Base-by-base conservation (phyloP, 2,888 invertebrate genomes). In the Aphodius granarius region DNA sequence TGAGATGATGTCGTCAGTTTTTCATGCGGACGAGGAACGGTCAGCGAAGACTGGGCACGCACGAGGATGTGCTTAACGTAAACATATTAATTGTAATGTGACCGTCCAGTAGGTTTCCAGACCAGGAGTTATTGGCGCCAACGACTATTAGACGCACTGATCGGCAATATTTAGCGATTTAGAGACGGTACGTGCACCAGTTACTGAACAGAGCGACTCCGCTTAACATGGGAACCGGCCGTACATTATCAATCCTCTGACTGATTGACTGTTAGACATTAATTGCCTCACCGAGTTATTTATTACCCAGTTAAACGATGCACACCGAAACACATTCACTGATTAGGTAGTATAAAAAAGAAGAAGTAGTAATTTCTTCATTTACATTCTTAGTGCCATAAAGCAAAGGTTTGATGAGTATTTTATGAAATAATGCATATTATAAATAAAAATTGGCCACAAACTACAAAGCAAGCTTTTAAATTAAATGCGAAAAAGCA, bases 111-210 rank as follows among this genome's bases (percentile, higher is more conserved):
- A 77, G 76, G 77, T 78, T 76, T 78, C 75, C 77, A 77, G 78
- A 76, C 76, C 76, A 77, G 78, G 74, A 78, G 75, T 75, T 78
- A 72, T 75, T 76, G 78, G 78, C 78, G 78, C 78, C 78, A 75
- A 22, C 68, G 76, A 74, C 74, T 76, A 78, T 78, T 78, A 78
- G 74, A 71, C 71, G 74, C 71, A 65, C 73, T 71, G 75, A 75
- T 73, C 70, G 75, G 22, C 75, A 62, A 68, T 64, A 63, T 73
- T 73, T 73, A 73, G 73, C 63, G 73, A 73, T 64, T 73, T 73
- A 73, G 68, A 73, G 68, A 63, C 63, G 16, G 72, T 75, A 73
- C 72, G 75, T 72, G 75, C 72, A 62, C 21, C 17, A 23, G 22
- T 21, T 75, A 71, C 71, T 20, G 64, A 75, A 22, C 63, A 66